Conservation (phyloP, 2,888 invertebrate species). For the Plagiodera versicolora region DNA sequence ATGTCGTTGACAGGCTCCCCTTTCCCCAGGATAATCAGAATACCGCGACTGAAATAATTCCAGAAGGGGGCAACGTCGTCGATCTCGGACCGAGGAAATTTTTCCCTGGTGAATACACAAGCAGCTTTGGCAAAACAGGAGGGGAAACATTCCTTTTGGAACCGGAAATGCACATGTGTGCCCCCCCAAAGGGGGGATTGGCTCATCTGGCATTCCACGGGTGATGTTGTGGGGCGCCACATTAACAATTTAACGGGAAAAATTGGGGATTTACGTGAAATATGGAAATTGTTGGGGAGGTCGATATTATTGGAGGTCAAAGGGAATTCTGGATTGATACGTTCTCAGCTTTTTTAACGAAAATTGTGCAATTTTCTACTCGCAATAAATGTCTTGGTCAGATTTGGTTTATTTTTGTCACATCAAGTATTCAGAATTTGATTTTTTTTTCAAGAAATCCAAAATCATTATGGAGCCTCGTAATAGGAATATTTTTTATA, state of each 20-base stretch:
- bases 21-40: neutral
- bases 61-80: slow-evolving; percentile 9
- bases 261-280: slow-evolving; percentile 21
- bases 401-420: no score
- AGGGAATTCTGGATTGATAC: no score
- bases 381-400: no score
- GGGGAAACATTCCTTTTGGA: slow-evolving; percentile 53
- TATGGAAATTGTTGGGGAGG: slow-evolving; percentile 20
- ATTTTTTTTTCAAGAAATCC: no score
- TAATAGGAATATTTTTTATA: no score
- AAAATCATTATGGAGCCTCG: no score
- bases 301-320: no score
- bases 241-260: slow-evolving; percentile 31
- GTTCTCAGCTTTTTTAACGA: no score
- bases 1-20: neutral
- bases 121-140: slow-evolving; percentile 53
- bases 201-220: slow-evolving; percentile 44
- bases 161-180: slow-evolving; percentile 55
- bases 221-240: slow-evolving; percentile 39
- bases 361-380: no score
- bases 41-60: slow-evolving; percentile 7
- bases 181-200: slow-evolving; percentile 22
- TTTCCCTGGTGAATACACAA: slow-evolving; percentile 56
- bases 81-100: no score
- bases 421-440: no score